Base-by-base conservation (phyloP, 2,113 vertebrate genomes). In the Ameiurus melas region DNA sequence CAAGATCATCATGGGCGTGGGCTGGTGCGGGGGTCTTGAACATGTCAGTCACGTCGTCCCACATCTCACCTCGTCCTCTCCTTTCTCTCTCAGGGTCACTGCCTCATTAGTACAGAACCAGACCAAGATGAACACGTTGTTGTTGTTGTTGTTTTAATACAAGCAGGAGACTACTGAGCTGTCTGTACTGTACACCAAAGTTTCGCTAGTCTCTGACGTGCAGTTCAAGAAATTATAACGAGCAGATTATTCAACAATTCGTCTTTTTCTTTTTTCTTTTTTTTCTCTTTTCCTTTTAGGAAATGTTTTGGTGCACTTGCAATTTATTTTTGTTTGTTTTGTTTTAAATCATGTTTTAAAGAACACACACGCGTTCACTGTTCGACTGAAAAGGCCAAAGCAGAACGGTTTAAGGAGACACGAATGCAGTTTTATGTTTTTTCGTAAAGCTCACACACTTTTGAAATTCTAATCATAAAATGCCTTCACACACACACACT, bases 381-480 rank as follows among this genome's bases (percentile, higher is more conserved):
- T 86, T 89, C 84, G 87, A 85, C 85, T 19, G 73, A 83, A 88
- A 79, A 91, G 89, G 36, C 89, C 90, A 90, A 90, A 90, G 92
- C 60, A 17, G 88, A 57, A 79, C 39, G 14, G n/a, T 71, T 89
- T 79, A 39, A 64, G 58, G 84, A 39, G n/a, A 85, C 84, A 53
- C 25, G 27, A 86, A 84, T 88, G 66, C 78, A 87, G 86, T 89
- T 81, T 47, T 85, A 0, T 33, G 36, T 51, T 84, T 60, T 85
- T 20, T 64, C 53, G 53, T 19, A 68, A 86, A 88, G 43, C 43
- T 1, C 10, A 70, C 22, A 73, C 73, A 79, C 91, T 90, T 90
- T 91, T 89, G 58, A 81, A 93, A 89, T 90, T 86, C 91, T 91
- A 90, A 90, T 91, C 88, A 83, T 90, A 92, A 91, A 89, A 86